A percentile compares a stretch with the other conserved stretches of the same genome.
phyloP scores from a whole-genome alignment of 2,888 invertebrate genomes.

The Apodemia mormo region DNA sequence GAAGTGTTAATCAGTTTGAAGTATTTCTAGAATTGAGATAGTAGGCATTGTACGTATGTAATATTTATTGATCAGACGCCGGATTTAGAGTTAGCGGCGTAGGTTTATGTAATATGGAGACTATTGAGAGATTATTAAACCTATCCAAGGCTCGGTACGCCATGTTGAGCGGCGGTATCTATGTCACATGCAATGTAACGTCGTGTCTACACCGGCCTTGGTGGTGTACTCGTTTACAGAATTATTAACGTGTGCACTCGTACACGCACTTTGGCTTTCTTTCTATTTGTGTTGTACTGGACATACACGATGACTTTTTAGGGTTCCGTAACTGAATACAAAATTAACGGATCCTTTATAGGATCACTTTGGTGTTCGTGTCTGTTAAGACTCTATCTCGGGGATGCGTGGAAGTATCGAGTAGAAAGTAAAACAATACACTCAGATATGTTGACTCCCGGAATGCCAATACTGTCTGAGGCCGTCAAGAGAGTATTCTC shows the following conservation, averaged over 20 bases:
- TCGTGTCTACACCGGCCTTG: constrained; percentile 42
- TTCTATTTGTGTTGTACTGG: constrained; percentile 1
- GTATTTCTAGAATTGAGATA: no score
- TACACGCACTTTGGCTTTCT: constrained; percentile 11
- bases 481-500: no score
- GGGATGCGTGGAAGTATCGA: no score
- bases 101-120: neutral
- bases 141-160: constrained; percentile 22
- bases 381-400: no score
- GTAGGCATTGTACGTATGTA: neutral
- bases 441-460: no score
- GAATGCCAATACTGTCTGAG: no score
- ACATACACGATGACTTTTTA: neutral
- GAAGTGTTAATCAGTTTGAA: no score
- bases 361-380: no score
- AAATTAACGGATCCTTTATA: no score
- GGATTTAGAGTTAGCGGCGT: neutral
- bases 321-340: no score
- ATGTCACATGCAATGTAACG: constrained; percentile 43
- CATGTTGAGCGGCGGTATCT: constrained; percentile 41
- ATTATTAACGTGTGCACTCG: neutral
- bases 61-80: neutral
- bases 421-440: no score
- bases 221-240: constrained; percentile 9
- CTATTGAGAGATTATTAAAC: constrained; percentile 7